phyloP scores from a whole-genome alignment of 2,797 vertebrate genomes.

The Rhinella marina region DNA sequence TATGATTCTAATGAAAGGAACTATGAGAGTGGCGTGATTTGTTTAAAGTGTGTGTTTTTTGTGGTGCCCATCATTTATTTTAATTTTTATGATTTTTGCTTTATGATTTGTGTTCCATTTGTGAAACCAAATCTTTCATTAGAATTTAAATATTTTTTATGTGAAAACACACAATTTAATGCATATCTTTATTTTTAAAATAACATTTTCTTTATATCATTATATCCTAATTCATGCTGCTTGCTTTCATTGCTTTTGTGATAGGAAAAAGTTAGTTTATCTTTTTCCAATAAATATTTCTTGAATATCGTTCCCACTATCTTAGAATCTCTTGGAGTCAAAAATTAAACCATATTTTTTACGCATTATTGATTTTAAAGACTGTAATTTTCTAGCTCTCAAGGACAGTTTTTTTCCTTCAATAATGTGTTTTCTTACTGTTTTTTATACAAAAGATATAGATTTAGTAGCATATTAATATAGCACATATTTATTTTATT shows the following conservation, averaged over 20 bases:
- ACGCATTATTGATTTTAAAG: background rate
- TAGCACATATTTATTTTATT: background rate
- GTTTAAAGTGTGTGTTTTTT: conserved; percentile 45
- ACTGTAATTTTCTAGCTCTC: background rate
- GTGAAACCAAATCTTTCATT: conserved; percentile 56
- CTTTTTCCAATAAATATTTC: background rate
- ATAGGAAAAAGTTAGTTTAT: background rate
- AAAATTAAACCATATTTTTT: background rate
- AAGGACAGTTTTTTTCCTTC: background rate
- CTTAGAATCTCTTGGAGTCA: background rate
- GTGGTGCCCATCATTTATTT: conserved; percentile 48
- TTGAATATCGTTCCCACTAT: background rate
- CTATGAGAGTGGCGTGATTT: conserved; percentile 45
- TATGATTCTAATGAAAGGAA: conserved; percentile 56
- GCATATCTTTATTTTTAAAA: background rate
- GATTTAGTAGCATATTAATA: background rate
- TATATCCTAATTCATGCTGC: background rate
- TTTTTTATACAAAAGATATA: background rate
- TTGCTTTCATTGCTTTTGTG: conserved; percentile 1
- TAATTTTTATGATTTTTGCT: conserved; percentile 31
- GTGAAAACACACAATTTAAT: conserved; percentile 13
- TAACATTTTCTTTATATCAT: background rate
- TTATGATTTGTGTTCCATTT: conserved; percentile 45
- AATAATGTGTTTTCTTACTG: background rate
- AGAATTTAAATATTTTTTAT: conserved; percentile 39